Percentiles rank a stretch among this genome's conserved stretches.
phyloP scores from a whole-genome alignment of 2,113 vertebrate genomes.

The Saccopteryx leptura region DNA sequence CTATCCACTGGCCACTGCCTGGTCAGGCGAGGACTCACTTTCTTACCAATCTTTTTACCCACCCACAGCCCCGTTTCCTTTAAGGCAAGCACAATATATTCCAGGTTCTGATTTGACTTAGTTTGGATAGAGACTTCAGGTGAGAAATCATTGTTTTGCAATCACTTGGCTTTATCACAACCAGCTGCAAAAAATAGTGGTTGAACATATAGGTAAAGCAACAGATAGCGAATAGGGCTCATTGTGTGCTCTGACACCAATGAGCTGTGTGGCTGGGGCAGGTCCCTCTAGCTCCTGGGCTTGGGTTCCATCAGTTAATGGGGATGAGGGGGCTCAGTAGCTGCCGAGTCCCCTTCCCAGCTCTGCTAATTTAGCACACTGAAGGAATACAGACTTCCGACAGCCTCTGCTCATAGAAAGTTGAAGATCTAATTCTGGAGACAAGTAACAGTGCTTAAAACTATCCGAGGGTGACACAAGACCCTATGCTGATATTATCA shows the following conservation, averaged over 20 bases:
- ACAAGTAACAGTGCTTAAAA: neutral
- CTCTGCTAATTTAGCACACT: neutral
- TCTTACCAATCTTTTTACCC: neutral
- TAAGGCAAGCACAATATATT: neutral
- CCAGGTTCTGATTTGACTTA: neutral
- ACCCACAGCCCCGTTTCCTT: neutral
- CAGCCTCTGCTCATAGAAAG: neutral
- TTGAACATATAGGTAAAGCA: neutral
- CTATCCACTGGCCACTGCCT: too few species aligned
- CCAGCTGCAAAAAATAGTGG: neutral
- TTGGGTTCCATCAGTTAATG: neutral
- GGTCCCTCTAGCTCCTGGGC: neutral
- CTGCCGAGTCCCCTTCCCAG: neutral
- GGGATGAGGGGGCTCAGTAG: neutral
- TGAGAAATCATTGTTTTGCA: neutral
- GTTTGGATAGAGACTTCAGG: neutral
- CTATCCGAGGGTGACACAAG: neutral
- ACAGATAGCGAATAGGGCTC: neutral
- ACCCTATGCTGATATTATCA: neutral
- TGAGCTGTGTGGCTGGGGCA: neutral
- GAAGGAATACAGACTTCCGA: neutral
- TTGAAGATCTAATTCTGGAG: slow-evolving; percentile 1
- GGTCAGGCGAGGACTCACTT: neutral
- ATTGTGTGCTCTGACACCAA: neutral
- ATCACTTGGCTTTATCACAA: neutral